Evolutionary conservation across 2,888 invertebrate genomes (phyloP).

Genomic region (Bombylius major): DNA sequence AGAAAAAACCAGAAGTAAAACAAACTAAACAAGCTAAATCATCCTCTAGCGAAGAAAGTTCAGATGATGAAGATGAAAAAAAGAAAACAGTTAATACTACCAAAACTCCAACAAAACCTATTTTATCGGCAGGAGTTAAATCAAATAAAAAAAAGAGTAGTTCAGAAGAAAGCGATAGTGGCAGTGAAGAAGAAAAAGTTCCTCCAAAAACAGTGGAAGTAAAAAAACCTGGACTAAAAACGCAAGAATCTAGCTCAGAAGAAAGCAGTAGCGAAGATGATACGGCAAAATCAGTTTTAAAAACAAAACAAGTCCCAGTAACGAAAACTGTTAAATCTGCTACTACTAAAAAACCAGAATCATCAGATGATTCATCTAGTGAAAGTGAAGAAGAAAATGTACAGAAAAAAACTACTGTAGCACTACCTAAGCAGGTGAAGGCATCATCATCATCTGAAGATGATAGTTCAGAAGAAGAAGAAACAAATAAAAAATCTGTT

Average conservation of each 20-base stretch:
- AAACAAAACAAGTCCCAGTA: constrained; percentile 13
- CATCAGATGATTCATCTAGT: constrained; percentile 5
- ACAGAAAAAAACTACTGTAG: too few species aligned
- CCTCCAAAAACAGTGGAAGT: constrained; percentile 10
- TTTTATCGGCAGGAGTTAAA: neutral
- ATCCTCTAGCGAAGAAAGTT: constrained; percentile 16
- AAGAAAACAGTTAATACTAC: neutral
- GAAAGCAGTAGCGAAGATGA: constrained; percentile 14
- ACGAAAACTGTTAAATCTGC: constrained; percentile 26
- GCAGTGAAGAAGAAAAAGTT: neutral
- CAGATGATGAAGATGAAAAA: constrained; percentile 7
- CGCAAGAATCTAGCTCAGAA: neutral
- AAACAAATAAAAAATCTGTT: constrained; percentile 10
- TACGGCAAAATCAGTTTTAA: too few species aligned
- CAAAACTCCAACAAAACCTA: neutral
- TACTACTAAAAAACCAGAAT: constrained; percentile 15
- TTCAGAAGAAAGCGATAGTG: neutral
- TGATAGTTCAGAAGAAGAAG: constrained; percentile 15
- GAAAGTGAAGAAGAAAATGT: too few species aligned
- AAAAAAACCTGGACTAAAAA: constrained; percentile 2
- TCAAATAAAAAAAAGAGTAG: neutral
- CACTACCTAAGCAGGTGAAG: too few species aligned
- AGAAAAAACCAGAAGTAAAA: neutral
- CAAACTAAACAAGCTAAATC: neutral
- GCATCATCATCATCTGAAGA: constrained; percentile 5